Base-by-base conservation (phyloP, 2,113 vertebrate species). In the Excalfactoria chinensis region DNA sequence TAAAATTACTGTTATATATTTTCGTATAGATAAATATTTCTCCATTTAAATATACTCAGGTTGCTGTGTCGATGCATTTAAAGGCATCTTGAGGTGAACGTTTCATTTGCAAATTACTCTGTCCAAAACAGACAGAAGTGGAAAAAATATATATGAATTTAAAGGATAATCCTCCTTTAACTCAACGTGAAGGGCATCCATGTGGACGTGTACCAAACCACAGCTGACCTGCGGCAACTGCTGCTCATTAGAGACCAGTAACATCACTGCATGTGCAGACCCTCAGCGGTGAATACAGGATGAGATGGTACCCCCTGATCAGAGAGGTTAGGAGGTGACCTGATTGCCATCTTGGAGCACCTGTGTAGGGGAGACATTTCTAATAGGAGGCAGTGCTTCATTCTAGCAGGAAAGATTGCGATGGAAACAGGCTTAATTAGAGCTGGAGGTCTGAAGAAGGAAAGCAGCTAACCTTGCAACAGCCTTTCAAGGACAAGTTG, bases 161-260 rank as follows among this genome's bases (percentile, higher is more conserved):
- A 69, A 64, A 63, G 83, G 79, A 80, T 80, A 62, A 89, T 53
- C n/a, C 44, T 37, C 35, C 44, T 40, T 46, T 86, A 81, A 64
- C 48, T 92, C 40, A 68, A 80, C 11, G 48, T 0, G 0, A 90
- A 89, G 49, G 81, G 49, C 44, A 28, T 75, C 87, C 3, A 9
- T 55, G 67, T 66, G 89, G 84, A 62, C 63, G 14, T 68, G 84
- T 66, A 34, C 63, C 43, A 78, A 68, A 51, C 63, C 77, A 90
- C 87, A 82, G 48, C 55, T 91, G 91, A 95, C 84, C 94, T 87
- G 67, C 75, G 82, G 71, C 77, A 82, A 87, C 84, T 74, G 48
- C 88, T 81, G 2, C 84, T 93, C 66, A 41, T 90, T 48, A 81
- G 35, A 71, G 72, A 76, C 58, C 86, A 88, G 71, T 34, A 83